A percentile compares a stretch with the other conserved stretches of the same genome.
Conservation (phyloP, 2,113 vertebrate species). For the Abramis brama region DNA sequence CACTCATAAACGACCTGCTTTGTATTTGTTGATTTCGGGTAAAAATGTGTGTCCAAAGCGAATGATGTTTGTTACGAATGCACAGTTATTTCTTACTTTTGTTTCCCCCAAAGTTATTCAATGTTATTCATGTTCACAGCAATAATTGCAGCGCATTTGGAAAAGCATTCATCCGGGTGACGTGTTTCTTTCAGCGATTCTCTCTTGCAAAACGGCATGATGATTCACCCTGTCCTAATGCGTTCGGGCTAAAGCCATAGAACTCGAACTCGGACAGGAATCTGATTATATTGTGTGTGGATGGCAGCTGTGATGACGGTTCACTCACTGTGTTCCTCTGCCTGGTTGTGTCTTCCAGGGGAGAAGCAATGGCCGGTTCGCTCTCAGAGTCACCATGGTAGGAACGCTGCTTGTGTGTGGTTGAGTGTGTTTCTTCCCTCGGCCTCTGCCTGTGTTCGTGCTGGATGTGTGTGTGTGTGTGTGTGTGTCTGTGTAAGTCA, state of each 20-base stretch:
- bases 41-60: neutral
- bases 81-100: neutral
- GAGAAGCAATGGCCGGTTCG: conserved; percentile 80
- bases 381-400: conserved; percentile 83
- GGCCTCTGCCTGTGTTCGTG: conserved; percentile 69
- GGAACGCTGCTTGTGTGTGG: conserved; percentile 74
- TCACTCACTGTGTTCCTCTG: conserved; percentile 60
- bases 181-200: neutral
- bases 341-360: conserved; percentile 79
- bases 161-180: neutral
- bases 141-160: neutral
- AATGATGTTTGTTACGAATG: neutral
- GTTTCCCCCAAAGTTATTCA: neutral
- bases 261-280: too few species aligned
- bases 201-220: neutral
- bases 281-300: too few species aligned
- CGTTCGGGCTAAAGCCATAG: conserved; percentile 6
- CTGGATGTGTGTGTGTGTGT: conserved; percentile 65
- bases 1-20: neutral
- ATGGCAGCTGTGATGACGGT: neutral
- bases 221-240: conserved; percentile 24
- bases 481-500: conserved; percentile 62
- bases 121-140: neutral
- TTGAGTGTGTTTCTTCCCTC: conserved; percentile 62
- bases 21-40: neutral